These are phyloP conservation scores for Hirundichthys speculiger DNA, from an alignment of 2,113 vertebrate species.

Conservation along the genomic window DNA sequence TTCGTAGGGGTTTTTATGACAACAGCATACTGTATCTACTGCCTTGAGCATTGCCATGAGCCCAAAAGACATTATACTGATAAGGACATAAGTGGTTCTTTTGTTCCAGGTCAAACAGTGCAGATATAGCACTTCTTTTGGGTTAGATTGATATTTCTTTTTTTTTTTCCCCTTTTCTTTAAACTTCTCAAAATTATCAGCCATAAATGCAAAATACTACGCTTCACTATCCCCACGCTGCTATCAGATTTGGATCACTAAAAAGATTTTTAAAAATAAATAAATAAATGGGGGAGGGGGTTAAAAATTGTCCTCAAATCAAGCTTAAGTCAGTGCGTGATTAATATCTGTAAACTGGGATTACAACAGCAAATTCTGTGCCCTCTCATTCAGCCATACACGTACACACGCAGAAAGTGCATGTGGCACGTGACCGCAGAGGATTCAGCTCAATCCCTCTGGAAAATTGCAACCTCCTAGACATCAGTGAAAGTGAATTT, in stretches of 20 bases:
- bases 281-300: background rate
- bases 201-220: background rate
- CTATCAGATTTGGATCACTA: slow-evolving; percentile 15
- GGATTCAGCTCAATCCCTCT: slow-evolving; percentile 57
- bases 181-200: too few species aligned
- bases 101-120: too few species aligned
- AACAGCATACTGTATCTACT: slow-evolving; percentile 28
- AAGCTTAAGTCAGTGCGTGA: slow-evolving; percentile 8
- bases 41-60: slow-evolving; percentile 42
- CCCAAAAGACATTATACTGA: too few species aligned
- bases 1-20: slow-evolving; percentile 53
- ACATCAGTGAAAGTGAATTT: slow-evolving; percentile 71
- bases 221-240: background rate
- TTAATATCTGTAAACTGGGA: slow-evolving; percentile 25
- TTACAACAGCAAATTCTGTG: slow-evolving; percentile 21
- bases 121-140: too few species aligned
- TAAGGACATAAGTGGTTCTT: background rate
- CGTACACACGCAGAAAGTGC: slow-evolving; percentile 14
- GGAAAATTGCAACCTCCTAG: slow-evolving; percentile 63
- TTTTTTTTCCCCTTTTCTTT: too few species aligned
- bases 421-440: slow-evolving; percentile 34
- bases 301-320: slow-evolving; percentile 1
- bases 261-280: too few species aligned
- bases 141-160: too few species aligned
- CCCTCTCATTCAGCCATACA: slow-evolving; percentile 6